Evolutionary conservation across 2,888 invertebrate species (phyloP), one percentile per base, ranked within the genome.

Genomic region (Pollenia griseotomentosa): DNA sequence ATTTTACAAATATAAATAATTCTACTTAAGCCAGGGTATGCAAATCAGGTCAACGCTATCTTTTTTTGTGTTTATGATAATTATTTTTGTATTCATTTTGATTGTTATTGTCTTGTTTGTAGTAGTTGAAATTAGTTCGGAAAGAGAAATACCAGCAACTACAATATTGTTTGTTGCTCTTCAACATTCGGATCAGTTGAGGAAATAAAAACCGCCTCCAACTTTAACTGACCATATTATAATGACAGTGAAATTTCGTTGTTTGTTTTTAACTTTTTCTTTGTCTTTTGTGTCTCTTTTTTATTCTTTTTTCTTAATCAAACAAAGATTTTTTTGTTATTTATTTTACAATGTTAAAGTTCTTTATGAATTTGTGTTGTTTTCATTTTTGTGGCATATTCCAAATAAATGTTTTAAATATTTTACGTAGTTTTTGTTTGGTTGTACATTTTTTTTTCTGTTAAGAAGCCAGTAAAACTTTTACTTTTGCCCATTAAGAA

Each of bases 171-270:
- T 33, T 59, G 57, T 57, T 59, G 23, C n/a, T 33, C 10, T 23
- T 68, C 40, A 59, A 33, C 10, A 40, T 19, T 63, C 10, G 10
- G 8, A 46, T 61, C 46, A 77, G 53, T 68, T 16, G 59, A 68
- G 68, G 23, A 78, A 66, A 66, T 23, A 57, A 57, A 74, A 79
- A 84, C 14, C 86, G 86, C 86, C 86, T 87, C 86, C 86, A 83
- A 83, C 83, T 83, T 75, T 65, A 73, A 70, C 86, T 77, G 86
- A 77, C 83, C 86, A 74, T 46, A 33, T 77, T 73, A 77, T 61
- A 87, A 77, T 87, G 86, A 87, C 86, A 87, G 86, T 87, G 83
- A 87, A 87, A 81, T 87, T 81, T 66, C 51, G 3, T 42, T 55
- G 40, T n/a, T 71, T n/a, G 63, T 14, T 65, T 59, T 9, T 51